phyloP scores from a whole-genome alignment of 2,797 vertebrate species.

The Siniperca undulata region DNA sequence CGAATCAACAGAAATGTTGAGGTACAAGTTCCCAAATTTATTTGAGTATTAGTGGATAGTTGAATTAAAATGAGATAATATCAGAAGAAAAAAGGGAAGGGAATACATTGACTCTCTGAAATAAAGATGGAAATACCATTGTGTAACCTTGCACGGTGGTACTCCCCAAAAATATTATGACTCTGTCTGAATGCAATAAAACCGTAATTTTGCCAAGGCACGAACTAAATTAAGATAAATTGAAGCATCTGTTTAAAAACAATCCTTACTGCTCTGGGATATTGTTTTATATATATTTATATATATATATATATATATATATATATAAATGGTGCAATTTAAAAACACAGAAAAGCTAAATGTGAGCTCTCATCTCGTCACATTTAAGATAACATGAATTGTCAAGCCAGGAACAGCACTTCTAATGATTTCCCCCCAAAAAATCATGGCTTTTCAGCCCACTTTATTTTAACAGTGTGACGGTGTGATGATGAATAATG shows the following conservation, averaged over 20 bases:
- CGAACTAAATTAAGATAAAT: conserved; percentile 25
- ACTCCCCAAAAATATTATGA: background rate
- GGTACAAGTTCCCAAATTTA: background rate
- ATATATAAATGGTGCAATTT: conserved; percentile 7
- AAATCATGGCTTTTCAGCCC: conserved; percentile 14
- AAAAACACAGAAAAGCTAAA: conserved; percentile 2
- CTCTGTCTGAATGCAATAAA: conserved; percentile 18
- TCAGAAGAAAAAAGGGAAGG: background rate
- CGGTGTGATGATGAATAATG: conserved; percentile 73
- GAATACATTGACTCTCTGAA: background rate
- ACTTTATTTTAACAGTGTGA: conserved; percentile 35
- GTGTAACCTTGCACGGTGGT: background rate
- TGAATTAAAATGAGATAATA: conserved; percentile 8
- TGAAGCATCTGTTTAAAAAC: conserved; percentile 3
- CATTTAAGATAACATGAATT: background rate
- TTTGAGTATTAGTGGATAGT: background rate
- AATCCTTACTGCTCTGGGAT: background rate
- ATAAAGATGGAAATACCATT: background rate
- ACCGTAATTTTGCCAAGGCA: conserved; percentile 8
- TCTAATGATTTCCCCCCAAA: conserved; percentile 14
- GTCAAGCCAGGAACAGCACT: conserved; percentile 10
- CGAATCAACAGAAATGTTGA: background rate
- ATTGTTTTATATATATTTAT: background rate
- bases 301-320: too few relatives aligned
- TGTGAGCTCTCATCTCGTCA: background rate